Base-by-base conservation (phyloP, 1,140 invertebrate genomes). In the Zaprionus taronus region DNA sequence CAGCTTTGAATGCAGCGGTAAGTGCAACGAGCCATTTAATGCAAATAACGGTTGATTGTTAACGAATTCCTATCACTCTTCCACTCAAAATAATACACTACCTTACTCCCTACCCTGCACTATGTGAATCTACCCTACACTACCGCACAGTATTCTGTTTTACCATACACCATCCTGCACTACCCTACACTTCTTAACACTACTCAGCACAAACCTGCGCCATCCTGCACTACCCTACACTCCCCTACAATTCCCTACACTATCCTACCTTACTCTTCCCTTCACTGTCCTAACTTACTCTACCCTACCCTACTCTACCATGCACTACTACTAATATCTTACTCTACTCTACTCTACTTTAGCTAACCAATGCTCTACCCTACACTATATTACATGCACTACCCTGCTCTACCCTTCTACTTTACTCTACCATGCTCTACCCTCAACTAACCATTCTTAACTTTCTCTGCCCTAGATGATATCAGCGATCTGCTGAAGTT, bases 401-500 rank as follows among this genome's bases (percentile, higher is more conserved):
- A 0, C 28, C 2, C 28, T 31, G 28, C 28, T 31, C 28, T 31
- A 31, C 9, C 28, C 28, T 9, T 9, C 28, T 31, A 31, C 28
- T 11, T 31, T 9, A 31, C 28, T 51, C 24, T 51, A 28, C 41
- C 26, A 5, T 44, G 20, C 22, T 22, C 55, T 20, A 6, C 28
- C 28, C 15, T 24, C 38, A 41, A n/a, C 15, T 15, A 41, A 15
- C 38, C 15, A 41, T 22, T 0, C 20, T 17, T 11, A 11, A 34
- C 9, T 9, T 34, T 26, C 24, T 1, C 1, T 5, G 1, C 72
- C 74, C 0, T 72, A 92, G 91, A 92, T 80, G 91, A 92, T 22
- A 92, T 92, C 44, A 92, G 79, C 57, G 91, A 92, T 76, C 74
- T 92, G 36, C 76, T 92, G 2, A 92, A 92, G 57, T 92, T 92